These are phyloP conservation scores for Corticium candelabrum DNA, from an alignment of 37 sponge, comb jelly and placozoan species.

Conservation along the genomic window DNA sequence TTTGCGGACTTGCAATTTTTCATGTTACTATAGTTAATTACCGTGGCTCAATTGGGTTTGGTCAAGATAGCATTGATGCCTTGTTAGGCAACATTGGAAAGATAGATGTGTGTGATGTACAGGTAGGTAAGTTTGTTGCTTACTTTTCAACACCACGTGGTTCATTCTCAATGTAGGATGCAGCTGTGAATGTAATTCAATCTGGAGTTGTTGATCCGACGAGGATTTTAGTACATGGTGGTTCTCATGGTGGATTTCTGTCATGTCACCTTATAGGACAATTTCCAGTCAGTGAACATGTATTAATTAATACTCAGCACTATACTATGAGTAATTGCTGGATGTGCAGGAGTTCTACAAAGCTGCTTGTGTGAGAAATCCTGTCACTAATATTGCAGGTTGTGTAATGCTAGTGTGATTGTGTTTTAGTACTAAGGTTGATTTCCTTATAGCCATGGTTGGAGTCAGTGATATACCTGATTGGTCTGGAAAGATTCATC, in stretches of 20 bases:
- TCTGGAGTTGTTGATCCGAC: conserved; percentile 33
- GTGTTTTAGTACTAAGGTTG: neutral
- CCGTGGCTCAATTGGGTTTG: conserved; percentile 82
- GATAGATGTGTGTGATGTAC: conserved; percentile 83
- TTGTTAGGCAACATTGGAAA: conserved; percentile 80
- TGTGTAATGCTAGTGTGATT: conserved; percentile 6
- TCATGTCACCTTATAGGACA: conserved; percentile 80
- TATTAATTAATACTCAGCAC: neutral
- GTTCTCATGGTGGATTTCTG: conserved; percentile 97
- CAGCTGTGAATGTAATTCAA: conserved; percentile 35
- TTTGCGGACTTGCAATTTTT: neutral
- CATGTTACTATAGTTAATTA: conserved; percentile 57
- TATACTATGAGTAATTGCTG: neutral
- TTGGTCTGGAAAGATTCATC: too few relatives aligned
- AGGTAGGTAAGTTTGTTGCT: conserved; percentile 26
- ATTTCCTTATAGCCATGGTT: conserved; percentile 33
- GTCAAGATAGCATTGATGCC: conserved; percentile 45
- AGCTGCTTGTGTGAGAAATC: conserved; percentile 77
- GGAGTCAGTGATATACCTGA: conserved; percentile 77
- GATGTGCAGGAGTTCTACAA: conserved; percentile 65
- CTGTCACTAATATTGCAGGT: conserved; percentile 75
- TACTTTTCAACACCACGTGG: neutral
- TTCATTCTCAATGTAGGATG: conserved; percentile 28
- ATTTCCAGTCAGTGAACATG: conserved; percentile 61
- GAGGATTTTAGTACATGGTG: conserved; percentile 72